Base-by-base conservation (phyloP, 1,140 invertebrate genomes). In the Tyrophagus putrescentiae region DNA sequence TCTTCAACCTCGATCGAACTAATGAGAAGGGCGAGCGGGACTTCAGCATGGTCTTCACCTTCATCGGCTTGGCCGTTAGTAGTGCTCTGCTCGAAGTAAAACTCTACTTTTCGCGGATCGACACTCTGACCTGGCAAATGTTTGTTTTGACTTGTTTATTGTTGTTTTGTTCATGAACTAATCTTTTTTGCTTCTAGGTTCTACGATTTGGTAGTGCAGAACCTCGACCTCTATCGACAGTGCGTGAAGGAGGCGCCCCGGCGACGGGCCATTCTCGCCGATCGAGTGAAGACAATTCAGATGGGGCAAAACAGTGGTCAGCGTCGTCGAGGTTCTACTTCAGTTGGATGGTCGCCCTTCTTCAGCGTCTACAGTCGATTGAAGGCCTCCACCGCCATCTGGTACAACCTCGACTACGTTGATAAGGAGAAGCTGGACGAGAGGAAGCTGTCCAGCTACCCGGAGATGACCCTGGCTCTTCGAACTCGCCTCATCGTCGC, bases 61-160 rank as follows among this genome's bases (percentile, higher is more conserved):
- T 48, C 18, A 48, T 48, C 45, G 45, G 45, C 7, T 29, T 48
- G 18, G 7, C 45, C 7, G 31, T 48, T 18, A 25, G 21, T 21
- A 48, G 21, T 18, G 45, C 45, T 9, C 18, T 48, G 18, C 31
- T 48, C 13, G 45, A 48, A 48, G 45, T 29, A 29, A 48, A 48
- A 48, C 18, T 48, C 7, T 48, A 48, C 45, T 48, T 48, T 48
- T 25, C 21, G 13, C 45, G 45, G 23, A 21, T 48, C 7, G 45
- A 48, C 18, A 48, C 45, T 21, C 13, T 48, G 7, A 48, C 45
- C 7, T 48, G 45, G 45, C 45, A 48, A 48, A 48, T 48, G 45
- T n/a, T n/a, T n/a, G n/a, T n/a, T n/a, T n/a, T n/a, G n/a, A n/a
- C n/a, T n/a, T n/a, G n/a, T n/a, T n/a, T n/a, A n/a, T n/a, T n/a